Conservation (phyloP, 2,888 invertebrate species). For the Tiliacea aurago region DNA sequence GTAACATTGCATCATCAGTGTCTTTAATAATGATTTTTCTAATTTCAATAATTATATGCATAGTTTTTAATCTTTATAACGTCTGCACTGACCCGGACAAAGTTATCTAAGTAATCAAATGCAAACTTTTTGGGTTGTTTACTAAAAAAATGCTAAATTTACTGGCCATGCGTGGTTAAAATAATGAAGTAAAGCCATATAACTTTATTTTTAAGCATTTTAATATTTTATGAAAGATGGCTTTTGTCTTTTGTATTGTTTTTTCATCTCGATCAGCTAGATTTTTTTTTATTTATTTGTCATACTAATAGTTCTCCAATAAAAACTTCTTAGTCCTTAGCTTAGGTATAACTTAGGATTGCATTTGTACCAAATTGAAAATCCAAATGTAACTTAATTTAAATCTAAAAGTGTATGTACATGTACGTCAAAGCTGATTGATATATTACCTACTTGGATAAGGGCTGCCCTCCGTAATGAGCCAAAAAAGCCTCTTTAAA, state of each 20-base stretch:
- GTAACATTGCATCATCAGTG: not conserved
- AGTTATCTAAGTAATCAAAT: too few relatives aligned
- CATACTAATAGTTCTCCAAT: too few relatives aligned
- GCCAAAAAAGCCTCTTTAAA: constrained; percentile 1
- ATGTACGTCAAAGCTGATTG: constrained; percentile 15
- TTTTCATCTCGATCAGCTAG: not conserved
- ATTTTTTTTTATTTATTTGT: not conserved
- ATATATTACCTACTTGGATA: constrained; percentile 28
- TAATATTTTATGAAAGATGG: not conserved
- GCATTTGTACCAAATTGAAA: not conserved
- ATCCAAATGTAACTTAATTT: not conserved
- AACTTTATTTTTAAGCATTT: not conserved
- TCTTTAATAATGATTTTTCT: not conserved
- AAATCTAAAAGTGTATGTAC: not conserved
- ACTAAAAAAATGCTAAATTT: not conserved
- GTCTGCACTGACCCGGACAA: too few relatives aligned
- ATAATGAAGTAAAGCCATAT: not conserved
- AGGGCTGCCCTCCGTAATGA: constrained; percentile 12
- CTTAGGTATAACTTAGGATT: not conserved
- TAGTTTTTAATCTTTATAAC: too few relatives aligned
- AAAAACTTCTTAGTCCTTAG: not conserved
- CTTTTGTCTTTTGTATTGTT: not conserved
- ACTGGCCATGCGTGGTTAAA: constrained; percentile 5
- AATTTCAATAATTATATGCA: too few relatives aligned
- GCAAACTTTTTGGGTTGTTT: not conserved